phyloP scores from a whole-genome alignment of 2,888 invertebrate species.

The Orchestes rusci region DNA sequence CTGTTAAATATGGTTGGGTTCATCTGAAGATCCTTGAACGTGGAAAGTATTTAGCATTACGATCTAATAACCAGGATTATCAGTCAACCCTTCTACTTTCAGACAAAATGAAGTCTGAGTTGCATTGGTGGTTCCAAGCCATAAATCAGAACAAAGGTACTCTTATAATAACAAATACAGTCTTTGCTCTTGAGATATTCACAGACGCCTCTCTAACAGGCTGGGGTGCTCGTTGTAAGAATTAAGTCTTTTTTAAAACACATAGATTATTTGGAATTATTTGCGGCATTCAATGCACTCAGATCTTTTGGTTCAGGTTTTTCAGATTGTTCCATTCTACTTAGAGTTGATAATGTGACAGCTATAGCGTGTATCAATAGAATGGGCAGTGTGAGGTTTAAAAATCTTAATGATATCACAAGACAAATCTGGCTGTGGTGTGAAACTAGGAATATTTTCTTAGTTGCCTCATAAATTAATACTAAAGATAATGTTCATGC shows the following conservation, averaged over 20 bases:
- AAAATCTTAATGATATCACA: too few species aligned
- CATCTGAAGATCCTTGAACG: conserved; percentile 19
- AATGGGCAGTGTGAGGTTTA: too few species aligned
- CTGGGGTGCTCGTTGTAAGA: conserved; percentile 8
- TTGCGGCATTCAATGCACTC: conserved; percentile 7
- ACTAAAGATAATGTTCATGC: conserved; percentile 9
- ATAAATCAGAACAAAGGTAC: conserved; percentile 9
- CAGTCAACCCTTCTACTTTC: neutral
- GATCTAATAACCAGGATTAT: conserved; percentile 14
- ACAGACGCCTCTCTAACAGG: conserved; percentile 12
- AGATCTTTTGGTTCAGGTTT: too few species aligned
- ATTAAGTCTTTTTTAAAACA: conserved; percentile 2
- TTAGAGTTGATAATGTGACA: too few species aligned
- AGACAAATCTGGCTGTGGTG: neutral
- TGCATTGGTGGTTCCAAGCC: conserved; percentile 13
- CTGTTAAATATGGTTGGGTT: conserved; percentile 19
- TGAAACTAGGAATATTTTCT: neutral
- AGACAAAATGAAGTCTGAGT: conserved; percentile 2
- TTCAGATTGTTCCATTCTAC: too few species aligned
- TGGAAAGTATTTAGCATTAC: conserved; percentile 15
- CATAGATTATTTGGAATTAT: conserved; percentile 8
- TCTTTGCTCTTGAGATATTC: conserved; percentile 10
- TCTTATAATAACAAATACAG: conserved; percentile 4
- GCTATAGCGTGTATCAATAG: too few species aligned
- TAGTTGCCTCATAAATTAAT: conserved; percentile 9